Conservation (phyloP, 2,797 vertebrate genomes). For the Siniperca undulata region DNA sequence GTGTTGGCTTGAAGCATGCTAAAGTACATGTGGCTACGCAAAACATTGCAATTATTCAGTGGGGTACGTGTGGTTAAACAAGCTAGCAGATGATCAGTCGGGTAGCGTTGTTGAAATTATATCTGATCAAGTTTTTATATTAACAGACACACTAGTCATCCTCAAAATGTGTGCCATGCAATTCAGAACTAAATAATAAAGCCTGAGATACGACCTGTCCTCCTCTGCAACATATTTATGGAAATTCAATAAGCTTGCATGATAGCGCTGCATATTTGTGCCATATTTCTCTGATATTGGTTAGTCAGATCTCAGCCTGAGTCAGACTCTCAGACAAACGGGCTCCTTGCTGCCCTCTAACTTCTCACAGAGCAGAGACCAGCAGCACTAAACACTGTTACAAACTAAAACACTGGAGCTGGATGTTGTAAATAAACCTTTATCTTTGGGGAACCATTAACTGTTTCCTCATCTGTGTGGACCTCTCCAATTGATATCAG, state of each 20-base stretch:
- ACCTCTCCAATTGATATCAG: constrained; percentile 79
- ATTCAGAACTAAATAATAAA: constrained; percentile 6
- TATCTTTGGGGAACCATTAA: constrained; percentile 70
- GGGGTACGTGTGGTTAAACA: neutral
- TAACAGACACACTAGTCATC: neutral
- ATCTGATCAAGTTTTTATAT: neutral
- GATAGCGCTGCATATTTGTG: constrained; percentile 12
- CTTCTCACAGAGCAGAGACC: constrained; percentile 42
- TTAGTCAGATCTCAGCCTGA: constrained; percentile 20
- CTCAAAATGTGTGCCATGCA: neutral
- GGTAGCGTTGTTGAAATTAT: neutral
- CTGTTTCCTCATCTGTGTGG: constrained; percentile 68
- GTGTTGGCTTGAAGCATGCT: neutral
- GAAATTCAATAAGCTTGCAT: constrained; percentile 40
- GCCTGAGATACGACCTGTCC: neutral
- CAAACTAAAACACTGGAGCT: constrained; percentile 45
- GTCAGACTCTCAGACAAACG: constrained; percentile 50
- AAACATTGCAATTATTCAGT: neutral
- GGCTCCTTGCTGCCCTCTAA: constrained; percentile 18
- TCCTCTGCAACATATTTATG: constrained; percentile 6
- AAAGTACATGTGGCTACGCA: neutral
- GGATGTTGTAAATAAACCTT: constrained; percentile 47
- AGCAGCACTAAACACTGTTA: constrained; percentile 16
- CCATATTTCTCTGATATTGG: constrained; percentile 12
- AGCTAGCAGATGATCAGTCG: neutral